Conservation (phyloP, 2,888 invertebrate genomes). For the Andrena fulva region DNA sequence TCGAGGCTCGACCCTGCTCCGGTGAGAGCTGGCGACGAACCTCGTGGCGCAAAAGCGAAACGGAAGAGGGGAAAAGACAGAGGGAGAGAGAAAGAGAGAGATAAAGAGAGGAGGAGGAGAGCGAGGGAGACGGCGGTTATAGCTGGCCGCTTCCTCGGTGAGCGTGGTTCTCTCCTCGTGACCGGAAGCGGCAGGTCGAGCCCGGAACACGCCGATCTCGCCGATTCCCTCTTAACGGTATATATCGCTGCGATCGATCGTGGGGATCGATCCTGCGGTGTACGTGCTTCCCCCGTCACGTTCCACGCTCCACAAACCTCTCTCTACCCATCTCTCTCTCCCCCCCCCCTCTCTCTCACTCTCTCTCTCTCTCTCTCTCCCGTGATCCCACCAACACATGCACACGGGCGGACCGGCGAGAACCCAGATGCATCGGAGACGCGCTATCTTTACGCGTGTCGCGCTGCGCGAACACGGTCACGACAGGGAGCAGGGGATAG, state of each 20-base stretch:
- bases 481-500: not conserved
- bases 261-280: constrained; percentile 66
- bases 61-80: constrained; percentile 31
- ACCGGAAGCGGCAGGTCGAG: constrained; percentile 82
- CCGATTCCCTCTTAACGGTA: constrained; percentile 78
- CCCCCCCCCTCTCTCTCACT: not conserved
- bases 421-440: constrained; percentile 35
- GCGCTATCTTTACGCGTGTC: constrained; percentile 39
- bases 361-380: constrained; percentile 12
- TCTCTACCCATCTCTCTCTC: constrained; percentile 1
- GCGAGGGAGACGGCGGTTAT: constrained; percentile 20
- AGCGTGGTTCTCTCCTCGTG: constrained; percentile 77
- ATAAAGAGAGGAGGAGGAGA: not conserved
- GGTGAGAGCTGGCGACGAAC: constrained; percentile 20
- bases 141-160: constrained; percentile 62
- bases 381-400: not conserved
- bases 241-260: constrained; percentile 74
- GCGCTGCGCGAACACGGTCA: constrained; percentile 16
- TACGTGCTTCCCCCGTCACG: constrained; percentile 44
- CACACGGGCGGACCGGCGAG: not conserved
- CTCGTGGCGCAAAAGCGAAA: constrained; percentile 9
- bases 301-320: constrained; percentile 48
- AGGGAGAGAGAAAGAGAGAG: constrained; percentile 6
- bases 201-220: constrained; percentile 79
- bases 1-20: constrained; percentile 36